phyloP scores from a whole-genome alignment of 2,888 invertebrate genomes.

The Pasiphila rectangulata region DNA sequence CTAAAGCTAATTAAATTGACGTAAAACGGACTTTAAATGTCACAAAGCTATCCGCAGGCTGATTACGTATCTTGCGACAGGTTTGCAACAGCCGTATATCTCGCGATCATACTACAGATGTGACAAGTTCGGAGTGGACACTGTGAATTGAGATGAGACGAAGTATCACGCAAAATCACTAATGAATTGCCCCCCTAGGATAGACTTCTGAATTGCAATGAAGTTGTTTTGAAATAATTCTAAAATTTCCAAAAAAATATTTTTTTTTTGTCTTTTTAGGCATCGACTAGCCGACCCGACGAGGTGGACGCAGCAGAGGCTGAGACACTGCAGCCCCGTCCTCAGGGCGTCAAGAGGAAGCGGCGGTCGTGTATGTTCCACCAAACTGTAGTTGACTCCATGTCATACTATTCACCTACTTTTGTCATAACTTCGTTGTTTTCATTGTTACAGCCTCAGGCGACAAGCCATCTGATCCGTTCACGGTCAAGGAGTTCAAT shows the following conservation, averaged over 20 bases:
- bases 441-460: constrained; percentile 39
- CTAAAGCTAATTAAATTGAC: no score
- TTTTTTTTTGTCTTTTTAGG: constrained; percentile 27
- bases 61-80: no score
- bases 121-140: no score
- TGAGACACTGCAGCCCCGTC: constrained; percentile 18
- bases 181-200: no score
- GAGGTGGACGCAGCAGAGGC: constrained; percentile 25
- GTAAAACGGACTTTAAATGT: no score
- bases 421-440: not conserved
- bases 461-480: constrained; percentile 34
- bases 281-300: constrained; percentile 26
- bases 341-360: constrained; percentile 46
- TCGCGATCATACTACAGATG: no score
- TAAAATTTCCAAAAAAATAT: not conserved
- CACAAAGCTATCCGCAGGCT: no score
- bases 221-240: no score
- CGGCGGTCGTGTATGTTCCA: constrained; percentile 42
- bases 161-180: no score
- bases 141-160: no score
- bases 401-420: not conserved
- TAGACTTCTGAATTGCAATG: no score
- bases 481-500: constrained; percentile 56
- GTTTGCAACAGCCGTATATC: no score
- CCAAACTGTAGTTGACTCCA: not conserved